Evolutionary conservation across 2,113 vertebrate species (phyloP).

Genomic region (Dasyornis broadbenti): DNA sequence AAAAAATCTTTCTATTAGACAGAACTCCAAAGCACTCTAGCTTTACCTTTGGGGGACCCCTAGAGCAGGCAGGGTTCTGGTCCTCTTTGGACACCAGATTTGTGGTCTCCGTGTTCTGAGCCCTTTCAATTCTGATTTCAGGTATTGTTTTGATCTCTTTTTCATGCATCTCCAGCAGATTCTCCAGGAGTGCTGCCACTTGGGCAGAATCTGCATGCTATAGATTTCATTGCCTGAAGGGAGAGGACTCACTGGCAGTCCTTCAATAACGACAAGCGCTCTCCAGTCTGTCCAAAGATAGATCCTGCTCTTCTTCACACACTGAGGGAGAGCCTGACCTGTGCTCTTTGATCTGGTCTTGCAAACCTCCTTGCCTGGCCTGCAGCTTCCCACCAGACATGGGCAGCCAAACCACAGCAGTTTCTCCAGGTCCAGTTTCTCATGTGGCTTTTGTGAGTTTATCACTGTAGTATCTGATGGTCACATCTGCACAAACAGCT

Average conservation of each 20-base stretch:
- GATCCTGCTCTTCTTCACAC: not conserved
- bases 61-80: not conserved
- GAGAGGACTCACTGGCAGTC: not conserved
- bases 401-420: not conserved
- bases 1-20: not conserved
- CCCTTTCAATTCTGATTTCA: not conserved
- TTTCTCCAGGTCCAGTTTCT: not conserved
- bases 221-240: not conserved
- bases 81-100: not conserved
- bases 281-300: not conserved
- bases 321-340: not conserved
- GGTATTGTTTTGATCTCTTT: not conserved
- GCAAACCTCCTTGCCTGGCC: not conserved
- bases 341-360: not conserved
- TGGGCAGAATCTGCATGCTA: not conserved
- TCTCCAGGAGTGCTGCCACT: not conserved
- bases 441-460: not conserved
- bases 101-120: not conserved
- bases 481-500: not conserved
- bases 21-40: not conserved
- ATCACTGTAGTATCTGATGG: not conserved
- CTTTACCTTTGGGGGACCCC: not conserved
- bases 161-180: not conserved
- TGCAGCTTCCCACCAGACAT: not conserved
- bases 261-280: not conserved